Percentiles rank a stretch among this genome's conserved stretches.
These are phyloP conservation scores for Anoncus sp. DNA, from an alignment of 2,888 invertebrate genomes.

Conservation along the genomic window DNA sequence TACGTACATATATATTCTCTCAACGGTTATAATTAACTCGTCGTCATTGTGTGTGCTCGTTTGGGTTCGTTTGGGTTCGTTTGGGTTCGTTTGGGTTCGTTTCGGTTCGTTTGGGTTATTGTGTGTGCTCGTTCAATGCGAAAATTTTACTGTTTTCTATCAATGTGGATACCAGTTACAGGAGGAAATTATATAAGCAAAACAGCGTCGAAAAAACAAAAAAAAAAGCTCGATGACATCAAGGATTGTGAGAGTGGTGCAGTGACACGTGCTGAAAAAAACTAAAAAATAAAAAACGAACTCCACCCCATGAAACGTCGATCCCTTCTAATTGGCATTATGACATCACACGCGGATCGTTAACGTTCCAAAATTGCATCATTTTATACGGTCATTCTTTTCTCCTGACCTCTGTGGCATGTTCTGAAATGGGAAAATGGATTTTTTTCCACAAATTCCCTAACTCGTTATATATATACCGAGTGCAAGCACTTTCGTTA, in stretches of 20 bases:
- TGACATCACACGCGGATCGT: neutral
- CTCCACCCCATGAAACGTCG: neutral
- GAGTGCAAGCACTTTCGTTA: slow-evolving; percentile 6
- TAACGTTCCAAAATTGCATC: neutral
- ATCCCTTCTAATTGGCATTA: neutral
- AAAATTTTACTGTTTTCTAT: neutral
- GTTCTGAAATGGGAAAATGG: slow-evolving; percentile 20
- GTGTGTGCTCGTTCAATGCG: slow-evolving; percentile 10
- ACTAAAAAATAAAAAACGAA: neutral
- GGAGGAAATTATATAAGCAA: slow-evolving; percentile 15
- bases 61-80: too few relatives aligned
- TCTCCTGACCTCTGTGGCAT: neutral
- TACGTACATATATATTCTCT: neutral
- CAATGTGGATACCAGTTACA: neutral
- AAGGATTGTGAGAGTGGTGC: slow-evolving; percentile 18
- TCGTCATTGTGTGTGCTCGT: slow-evolving; percentile 17
- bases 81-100: too few relatives aligned
- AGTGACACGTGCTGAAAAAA: slow-evolving; percentile 35
- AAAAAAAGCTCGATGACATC: neutral
- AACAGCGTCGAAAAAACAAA: slow-evolving; percentile 11
- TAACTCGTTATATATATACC: neutral
- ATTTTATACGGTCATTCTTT: neutral
- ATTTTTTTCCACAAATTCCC: neutral
- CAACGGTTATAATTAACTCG: slow-evolving; percentile 9
- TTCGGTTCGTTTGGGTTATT: too few relatives aligned